Evolutionary conservation across 2,113 vertebrate genomes (phyloP).

Genomic region (Cinclus mexicanus): DNA sequence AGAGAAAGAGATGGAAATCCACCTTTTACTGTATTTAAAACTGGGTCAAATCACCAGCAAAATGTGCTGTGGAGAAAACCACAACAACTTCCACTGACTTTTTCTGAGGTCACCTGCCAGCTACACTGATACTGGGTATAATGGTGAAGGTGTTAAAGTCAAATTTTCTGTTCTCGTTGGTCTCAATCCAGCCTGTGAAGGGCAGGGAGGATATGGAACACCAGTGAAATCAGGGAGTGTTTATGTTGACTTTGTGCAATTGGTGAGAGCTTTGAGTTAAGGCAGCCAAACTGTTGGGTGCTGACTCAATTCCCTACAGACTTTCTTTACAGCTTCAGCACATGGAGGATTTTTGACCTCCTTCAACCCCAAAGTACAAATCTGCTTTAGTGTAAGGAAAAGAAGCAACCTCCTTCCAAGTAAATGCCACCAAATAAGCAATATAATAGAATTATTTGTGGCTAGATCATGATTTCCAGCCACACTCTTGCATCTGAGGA

Average conservation of each 20-base stretch:
- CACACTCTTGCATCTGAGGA: neutral
- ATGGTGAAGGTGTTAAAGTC: neutral
- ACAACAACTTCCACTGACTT: neutral
- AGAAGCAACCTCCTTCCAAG: slow-evolving; percentile 18
- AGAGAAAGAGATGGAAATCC: neutral
- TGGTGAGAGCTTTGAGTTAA: neutral
- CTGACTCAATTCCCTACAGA: neutral
- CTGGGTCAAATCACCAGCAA: neutral
- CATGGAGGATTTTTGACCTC: neutral
- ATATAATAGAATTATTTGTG: slow-evolving; percentile 21
- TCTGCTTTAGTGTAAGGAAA: neutral
- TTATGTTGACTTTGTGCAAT: neutral
- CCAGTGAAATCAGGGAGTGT: neutral
- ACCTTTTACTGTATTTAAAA: neutral
- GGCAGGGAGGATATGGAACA: neutral
- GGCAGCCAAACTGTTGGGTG: neutral
- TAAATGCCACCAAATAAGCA: slow-evolving; percentile 26
- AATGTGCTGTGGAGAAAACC: neutral
- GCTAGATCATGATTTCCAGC: neutral
- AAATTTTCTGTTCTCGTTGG: neutral
- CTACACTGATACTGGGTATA: neutral
- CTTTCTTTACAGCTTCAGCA: slow-evolving; percentile 7
- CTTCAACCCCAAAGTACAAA: slow-evolving; percentile 5
- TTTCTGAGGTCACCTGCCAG: neutral
- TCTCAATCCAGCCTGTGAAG: neutral